Percentiles rank a stretch among this genome's conserved stretches.
Conservation (phyloP, 35 echinoderm and acorn worm species). For the Ophiothrix spiculata region DNA sequence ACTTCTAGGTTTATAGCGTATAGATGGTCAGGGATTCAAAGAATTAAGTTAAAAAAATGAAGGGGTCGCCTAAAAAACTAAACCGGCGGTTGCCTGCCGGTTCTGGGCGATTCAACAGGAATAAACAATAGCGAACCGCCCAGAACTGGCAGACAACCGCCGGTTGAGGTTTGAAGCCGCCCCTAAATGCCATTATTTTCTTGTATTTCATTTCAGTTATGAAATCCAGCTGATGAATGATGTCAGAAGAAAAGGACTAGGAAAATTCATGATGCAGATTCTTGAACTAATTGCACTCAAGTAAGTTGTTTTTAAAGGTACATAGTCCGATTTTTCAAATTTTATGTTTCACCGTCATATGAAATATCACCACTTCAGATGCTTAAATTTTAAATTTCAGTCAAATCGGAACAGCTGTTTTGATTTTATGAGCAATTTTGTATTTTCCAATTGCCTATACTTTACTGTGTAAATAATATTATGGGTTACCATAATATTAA, state of each 20-base stretch:
- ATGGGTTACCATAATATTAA: neutral
- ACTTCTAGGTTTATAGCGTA: too few species aligned
- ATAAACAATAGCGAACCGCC: too few species aligned
- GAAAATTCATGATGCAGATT: conserved; percentile 95
- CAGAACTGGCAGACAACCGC: too few species aligned
- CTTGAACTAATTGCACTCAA: conserved; percentile 77
- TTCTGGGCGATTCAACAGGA: too few species aligned
- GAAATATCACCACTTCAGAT: neutral
- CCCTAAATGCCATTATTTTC: too few species aligned
- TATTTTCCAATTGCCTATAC: neutral
- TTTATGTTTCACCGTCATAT: neutral
- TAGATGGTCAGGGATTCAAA: too few species aligned
- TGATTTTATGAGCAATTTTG: neutral
- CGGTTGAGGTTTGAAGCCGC: too few species aligned
- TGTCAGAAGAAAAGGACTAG: conserved; percentile 84
- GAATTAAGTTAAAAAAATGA: too few species aligned
- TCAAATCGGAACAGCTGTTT: neutral
- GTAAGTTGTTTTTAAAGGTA: conserved; percentile 35
- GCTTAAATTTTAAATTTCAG: neutral
- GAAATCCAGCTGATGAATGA: conserved; percentile 79
- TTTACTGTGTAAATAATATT: neutral
- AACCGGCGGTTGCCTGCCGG: too few species aligned
- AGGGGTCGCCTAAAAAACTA: too few species aligned
- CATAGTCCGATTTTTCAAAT: neutral
- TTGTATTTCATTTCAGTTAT: conserved; percentile 54